A percentile compares a stretch with the other conserved stretches of the same genome.
phyloP scores from a whole-genome alignment of 2,797 vertebrate species.

The Crypturellus tataupa region DNA sequence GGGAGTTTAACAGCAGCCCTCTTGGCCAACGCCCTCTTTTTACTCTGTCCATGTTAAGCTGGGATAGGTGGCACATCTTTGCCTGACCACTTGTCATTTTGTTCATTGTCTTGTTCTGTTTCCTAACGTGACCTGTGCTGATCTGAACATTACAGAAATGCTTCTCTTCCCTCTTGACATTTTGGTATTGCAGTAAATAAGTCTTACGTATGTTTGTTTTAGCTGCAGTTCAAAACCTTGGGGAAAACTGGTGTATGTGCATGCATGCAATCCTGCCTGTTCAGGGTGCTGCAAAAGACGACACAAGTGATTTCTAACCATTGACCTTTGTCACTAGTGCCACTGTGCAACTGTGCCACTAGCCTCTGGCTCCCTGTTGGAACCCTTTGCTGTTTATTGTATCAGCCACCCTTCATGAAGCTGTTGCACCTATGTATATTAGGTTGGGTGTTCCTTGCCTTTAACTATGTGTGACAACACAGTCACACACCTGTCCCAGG shows the following conservation, averaged over 20 bases:
- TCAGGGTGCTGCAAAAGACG: not conserved
- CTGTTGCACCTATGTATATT: rapidly evolving
- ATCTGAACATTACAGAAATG: not conserved
- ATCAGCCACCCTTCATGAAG: not conserved
- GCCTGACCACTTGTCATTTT: not conserved
- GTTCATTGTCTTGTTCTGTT: not conserved
- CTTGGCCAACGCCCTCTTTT: not conserved
- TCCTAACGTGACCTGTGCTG: not conserved
- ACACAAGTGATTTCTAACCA: not conserved
- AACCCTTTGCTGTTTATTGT: not conserved
- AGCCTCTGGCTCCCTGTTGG: not conserved
- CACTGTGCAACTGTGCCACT: too few relatives aligned
- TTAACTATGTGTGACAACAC: not conserved
- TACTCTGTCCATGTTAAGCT: not conserved
- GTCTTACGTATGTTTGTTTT: not conserved
- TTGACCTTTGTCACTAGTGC: not conserved
- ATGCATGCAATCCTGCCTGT: not conserved
- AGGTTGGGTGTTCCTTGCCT: not conserved
- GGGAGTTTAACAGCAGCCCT: not conserved
- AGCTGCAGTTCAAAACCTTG: not conserved
- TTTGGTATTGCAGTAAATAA: not conserved
- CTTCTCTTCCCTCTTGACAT: not conserved
- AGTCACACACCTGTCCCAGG: not conserved
- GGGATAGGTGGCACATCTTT: rapidly evolving
- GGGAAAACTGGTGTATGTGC: not conserved